phyloP scores from a whole-genome alignment of 2,797 vertebrate genomes.

The Anabacerthia variegaticeps region DNA sequence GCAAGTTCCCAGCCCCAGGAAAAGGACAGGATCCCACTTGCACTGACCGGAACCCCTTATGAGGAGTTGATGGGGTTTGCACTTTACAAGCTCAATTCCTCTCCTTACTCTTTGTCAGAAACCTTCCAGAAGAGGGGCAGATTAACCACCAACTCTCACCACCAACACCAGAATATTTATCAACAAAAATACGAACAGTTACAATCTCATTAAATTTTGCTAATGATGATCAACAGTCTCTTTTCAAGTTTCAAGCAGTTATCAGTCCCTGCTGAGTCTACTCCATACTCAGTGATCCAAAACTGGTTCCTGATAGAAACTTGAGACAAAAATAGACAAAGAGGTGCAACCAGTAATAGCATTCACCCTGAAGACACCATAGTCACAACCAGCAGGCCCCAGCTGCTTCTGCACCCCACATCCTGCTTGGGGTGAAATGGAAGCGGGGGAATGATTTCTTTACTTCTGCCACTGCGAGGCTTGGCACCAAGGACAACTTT shows the following conservation, averaged over 20 bases:
- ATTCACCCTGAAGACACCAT: not conserved
- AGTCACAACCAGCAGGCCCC: not conserved
- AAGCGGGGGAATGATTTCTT: not conserved
- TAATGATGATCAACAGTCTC: not conserved
- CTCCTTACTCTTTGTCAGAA: not conserved
- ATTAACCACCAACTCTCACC: not conserved
- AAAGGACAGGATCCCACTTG: fast-evolving
- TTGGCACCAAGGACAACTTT: not conserved
- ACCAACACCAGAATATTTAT: not conserved
- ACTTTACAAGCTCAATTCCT: not conserved
- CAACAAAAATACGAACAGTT: not conserved
- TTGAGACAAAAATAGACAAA: not conserved
- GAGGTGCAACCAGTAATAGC: not conserved
- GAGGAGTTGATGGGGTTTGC: not conserved
- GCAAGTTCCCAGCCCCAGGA: not conserved
- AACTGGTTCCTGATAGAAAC: not conserved
- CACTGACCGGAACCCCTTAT: fast-evolving
- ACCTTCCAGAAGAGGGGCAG: not conserved
- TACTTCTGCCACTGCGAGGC: not conserved
- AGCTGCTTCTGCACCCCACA: not conserved
- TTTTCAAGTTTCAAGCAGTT: not conserved
- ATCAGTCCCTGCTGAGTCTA: not conserved
- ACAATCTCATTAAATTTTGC: not conserved
- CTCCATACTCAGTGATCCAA: not conserved
- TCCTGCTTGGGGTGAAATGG: not conserved